Conservation (phyloP, 2,797 vertebrate genomes). For the Masticophis lateralis region DNA sequence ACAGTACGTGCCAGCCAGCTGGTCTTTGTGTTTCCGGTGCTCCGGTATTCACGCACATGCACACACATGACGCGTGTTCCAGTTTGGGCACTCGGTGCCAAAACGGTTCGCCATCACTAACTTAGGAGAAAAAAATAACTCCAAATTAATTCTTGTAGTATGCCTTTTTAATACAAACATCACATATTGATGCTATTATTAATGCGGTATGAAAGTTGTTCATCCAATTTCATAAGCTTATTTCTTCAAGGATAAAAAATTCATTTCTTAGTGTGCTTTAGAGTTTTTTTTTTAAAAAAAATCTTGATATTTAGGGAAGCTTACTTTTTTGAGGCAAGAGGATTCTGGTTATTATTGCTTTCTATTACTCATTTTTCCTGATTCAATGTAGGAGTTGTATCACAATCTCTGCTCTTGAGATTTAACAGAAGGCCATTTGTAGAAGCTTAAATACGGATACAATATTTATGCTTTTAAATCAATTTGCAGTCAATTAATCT, state of each 20-base stretch:
- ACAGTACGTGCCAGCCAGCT: no score
- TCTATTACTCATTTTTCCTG: background rate
- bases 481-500: background rate
- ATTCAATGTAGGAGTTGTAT: background rate
- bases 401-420: background rate
- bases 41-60: no score
- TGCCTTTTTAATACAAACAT: background rate
- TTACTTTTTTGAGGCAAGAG: background rate
- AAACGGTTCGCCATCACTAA: no score
- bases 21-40: no score
- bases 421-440: background rate
- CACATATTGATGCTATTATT: background rate
- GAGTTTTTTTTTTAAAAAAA: background rate
- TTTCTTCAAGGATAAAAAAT: background rate
- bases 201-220: background rate
- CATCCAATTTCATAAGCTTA: background rate
- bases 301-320: background rate
- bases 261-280: background rate
- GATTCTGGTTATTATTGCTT: background rate
- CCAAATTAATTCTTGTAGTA: background rate
- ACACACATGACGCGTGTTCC: no score
- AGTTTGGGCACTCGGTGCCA: no score
- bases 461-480: background rate
- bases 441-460: background rate
- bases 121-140: background rate